Conservation (phyloP, 2,797 vertebrate genomes). For the Galago senegalensis region DNA sequence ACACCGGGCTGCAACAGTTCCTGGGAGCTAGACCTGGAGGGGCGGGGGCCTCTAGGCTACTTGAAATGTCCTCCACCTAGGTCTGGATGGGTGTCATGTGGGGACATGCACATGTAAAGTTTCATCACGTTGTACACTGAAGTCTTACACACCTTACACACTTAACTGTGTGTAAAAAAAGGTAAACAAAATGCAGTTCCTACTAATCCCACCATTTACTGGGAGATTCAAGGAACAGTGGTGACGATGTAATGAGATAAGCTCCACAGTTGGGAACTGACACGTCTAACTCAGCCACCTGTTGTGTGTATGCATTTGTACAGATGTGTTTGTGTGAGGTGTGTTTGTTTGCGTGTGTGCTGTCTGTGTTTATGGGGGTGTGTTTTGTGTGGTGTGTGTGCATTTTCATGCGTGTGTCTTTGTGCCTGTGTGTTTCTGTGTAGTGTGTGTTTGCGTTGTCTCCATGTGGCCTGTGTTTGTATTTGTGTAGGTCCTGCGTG, state of each 20-base stretch:
- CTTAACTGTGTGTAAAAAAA: not conserved
- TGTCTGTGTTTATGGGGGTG: not conserved
- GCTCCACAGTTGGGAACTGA: not conserved
- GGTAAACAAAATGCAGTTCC: not conserved
- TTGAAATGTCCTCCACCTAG: not conserved
- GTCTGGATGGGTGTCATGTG: too few species aligned
- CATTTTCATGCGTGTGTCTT: not conserved
- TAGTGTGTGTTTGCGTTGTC: not conserved
- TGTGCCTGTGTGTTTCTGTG: not conserved
- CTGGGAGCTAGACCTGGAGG: not conserved
- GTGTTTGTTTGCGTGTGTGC: not conserved
- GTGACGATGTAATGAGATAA: not conserved
- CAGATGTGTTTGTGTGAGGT: not conserved
- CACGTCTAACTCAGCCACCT: not conserved
- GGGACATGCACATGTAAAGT: accelerated
- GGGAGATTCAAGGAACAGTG: not conserved
- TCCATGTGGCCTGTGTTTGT: not conserved
- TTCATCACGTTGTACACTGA: not conserved
- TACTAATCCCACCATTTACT: not conserved
- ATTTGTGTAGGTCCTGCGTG: not conserved
- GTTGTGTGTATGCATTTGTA: not conserved
- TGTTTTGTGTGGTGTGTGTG: not conserved
- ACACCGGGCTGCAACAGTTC: not conserved
- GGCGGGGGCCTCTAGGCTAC: not conserved
- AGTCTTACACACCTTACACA: not conserved